Conservation (phyloP, 2,797 vertebrate genomes). For the Fistularia commersonii region DNA sequence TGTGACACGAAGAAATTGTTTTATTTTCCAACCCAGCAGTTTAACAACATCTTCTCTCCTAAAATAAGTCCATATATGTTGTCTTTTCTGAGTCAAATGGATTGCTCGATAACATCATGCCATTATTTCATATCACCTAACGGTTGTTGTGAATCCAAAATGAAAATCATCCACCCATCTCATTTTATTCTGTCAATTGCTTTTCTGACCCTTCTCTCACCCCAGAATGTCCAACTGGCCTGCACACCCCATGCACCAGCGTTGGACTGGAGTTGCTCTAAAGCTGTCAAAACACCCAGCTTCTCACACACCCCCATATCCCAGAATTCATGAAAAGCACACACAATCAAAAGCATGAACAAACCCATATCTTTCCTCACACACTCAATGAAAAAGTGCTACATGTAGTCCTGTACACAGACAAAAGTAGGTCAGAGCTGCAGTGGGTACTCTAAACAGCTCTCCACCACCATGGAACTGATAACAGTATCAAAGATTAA, state of each 20-base stretch:
- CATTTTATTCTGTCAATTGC: slow-evolving; percentile 30
- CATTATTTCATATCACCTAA: slow-evolving; percentile 20
- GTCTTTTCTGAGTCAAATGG: not conserved
- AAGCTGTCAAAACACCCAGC: slow-evolving; percentile 76
- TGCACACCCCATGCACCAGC: slow-evolving; percentile 45
- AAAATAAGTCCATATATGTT: slow-evolving; percentile 1
- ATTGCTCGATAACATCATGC: slow-evolving; percentile 14
- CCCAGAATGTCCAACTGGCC: slow-evolving; percentile 50
- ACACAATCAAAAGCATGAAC: slow-evolving; percentile 32
- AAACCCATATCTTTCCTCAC: slow-evolving; percentile 29
- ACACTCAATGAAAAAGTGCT: slow-evolving; percentile 26
- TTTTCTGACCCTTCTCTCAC: slow-evolving; percentile 48
- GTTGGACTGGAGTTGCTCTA: slow-evolving; percentile 58
- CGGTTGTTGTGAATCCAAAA: slow-evolving; percentile 21
- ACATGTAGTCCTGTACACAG: slow-evolving; percentile 40
- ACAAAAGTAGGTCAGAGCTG: slow-evolving; percentile 75
- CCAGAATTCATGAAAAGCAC: slow-evolving; percentile 51
- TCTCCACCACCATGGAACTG: slow-evolving; percentile 47
- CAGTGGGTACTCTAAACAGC: slow-evolving; percentile 67
- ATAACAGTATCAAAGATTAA: slow-evolving; percentile 68
- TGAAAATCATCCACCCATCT: slow-evolving; percentile 28
- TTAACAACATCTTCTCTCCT: not conserved
- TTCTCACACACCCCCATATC: slow-evolving; percentile 65
- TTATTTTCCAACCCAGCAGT: slow-evolving; percentile 2
- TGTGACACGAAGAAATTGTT: not conserved